A percentile compares a stretch with the other conserved stretches of the same genome.
Conservation (phyloP, 2,797 vertebrate genomes). For the Neomorphus geoffroyi region DNA sequence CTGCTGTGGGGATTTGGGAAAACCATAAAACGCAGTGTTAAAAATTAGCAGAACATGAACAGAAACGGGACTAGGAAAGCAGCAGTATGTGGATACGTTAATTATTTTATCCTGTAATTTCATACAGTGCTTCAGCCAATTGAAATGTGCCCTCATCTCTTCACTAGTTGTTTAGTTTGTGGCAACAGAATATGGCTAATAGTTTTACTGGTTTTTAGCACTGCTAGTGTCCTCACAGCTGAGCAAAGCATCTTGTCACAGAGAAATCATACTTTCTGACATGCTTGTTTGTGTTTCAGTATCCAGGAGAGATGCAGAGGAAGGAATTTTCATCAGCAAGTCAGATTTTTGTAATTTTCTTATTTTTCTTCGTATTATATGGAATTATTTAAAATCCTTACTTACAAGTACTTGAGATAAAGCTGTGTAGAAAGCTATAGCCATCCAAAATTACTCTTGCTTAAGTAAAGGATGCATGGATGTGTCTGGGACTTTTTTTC, state of each 20-base stretch:
- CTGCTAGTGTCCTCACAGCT: neutral
- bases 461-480: neutral
- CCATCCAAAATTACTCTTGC: neutral
- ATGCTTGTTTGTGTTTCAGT: neutral
- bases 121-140: neutral
- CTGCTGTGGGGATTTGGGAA: neutral
- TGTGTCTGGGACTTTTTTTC: neutral
- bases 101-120: neutral
- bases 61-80: neutral
- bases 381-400: neutral
- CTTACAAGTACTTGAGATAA: neutral
- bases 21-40: neutral
- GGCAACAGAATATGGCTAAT: neutral
- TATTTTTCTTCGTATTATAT: neutral
- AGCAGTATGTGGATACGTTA: fast-evolving
- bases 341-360: neutral
- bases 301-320: neutral
- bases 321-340: neutral
- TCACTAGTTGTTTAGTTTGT: neutral
- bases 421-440: neutral
- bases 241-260: neutral
- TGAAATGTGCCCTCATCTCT: neutral
- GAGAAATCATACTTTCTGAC: neutral
- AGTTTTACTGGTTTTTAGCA: neutral
- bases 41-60: neutral